Conservation (phyloP, 2,113 vertebrate genomes). For the Cnemophilus loriae region DNA sequence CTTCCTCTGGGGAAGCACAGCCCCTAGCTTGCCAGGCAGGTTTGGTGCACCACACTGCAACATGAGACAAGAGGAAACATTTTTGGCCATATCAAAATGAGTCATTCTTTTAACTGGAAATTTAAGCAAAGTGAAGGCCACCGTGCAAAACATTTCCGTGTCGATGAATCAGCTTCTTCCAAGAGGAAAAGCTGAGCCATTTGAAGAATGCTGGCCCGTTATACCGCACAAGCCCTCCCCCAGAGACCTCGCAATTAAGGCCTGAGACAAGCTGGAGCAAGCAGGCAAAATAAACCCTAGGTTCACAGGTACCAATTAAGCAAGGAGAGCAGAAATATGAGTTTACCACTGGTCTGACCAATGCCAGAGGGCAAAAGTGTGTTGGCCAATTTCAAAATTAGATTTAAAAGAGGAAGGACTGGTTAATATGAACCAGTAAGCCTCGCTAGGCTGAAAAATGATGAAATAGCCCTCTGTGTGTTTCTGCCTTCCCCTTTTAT, state of each 20-base stretch:
- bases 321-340: constrained; percentile 9
- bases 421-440: background rate
- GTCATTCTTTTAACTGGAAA: background rate
- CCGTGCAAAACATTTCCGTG: background rate
- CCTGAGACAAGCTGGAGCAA: constrained; percentile 7
- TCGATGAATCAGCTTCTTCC: background rate
- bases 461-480: background rate
- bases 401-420: background rate
- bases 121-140: background rate
- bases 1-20: background rate
- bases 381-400: constrained; percentile 4
- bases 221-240: background rate
- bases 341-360: background rate
- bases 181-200: background rate
- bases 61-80: background rate
- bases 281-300: background rate
- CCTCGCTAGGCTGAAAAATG: background rate
- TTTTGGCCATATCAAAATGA: background rate
- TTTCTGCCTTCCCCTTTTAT: background rate
- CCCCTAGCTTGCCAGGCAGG: background rate
- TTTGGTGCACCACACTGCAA: background rate
- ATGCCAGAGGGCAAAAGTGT: background rate
- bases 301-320: background rate
- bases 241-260: background rate
- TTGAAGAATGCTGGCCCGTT: background rate